phyloP scores from a whole-genome alignment of 2,113 vertebrate genomes.

The Pelobates fuscus region DNA sequence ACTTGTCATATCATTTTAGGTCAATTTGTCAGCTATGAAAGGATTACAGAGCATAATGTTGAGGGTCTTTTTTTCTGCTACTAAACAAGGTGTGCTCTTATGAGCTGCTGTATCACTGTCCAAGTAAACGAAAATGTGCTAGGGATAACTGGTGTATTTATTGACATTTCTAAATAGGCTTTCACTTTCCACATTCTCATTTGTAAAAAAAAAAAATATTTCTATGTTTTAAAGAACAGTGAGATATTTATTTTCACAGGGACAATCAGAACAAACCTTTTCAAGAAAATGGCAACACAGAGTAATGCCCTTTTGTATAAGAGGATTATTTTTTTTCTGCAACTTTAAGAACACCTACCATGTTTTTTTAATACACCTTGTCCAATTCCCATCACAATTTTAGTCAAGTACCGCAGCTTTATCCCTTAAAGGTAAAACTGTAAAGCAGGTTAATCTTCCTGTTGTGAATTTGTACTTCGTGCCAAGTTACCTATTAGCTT shows the following conservation, averaged over 20 bases:
- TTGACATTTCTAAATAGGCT: constrained; percentile 15
- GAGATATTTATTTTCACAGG: constrained; percentile 16
- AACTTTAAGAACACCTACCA: background rate
- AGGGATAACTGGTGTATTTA: constrained; percentile 5
- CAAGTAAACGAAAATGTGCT: constrained; percentile 14
- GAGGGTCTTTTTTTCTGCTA: constrained; percentile 25
- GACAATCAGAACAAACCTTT: constrained; percentile 21
- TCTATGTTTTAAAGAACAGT: constrained; percentile 5
- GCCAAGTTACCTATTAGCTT: constrained; percentile 17
- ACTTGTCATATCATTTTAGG: constrained; percentile 49
- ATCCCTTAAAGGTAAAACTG: background rate
- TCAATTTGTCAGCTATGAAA: constrained; percentile 47
- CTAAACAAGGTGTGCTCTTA: constrained; percentile 36
- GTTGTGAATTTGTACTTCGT: background rate
- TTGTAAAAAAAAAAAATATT: no score
- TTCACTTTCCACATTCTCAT: background rate
- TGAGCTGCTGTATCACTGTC: constrained; percentile 2
- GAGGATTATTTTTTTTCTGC: constrained; percentile 20
- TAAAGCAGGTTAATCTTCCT: constrained; percentile 15
- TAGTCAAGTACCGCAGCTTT: background rate
- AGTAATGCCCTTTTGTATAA: constrained; percentile 21
- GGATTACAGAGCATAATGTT: constrained; percentile 38
- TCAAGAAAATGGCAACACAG: background rate
- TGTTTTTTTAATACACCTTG: constrained; percentile 19
- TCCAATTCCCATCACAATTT: constrained; percentile 12